Percentiles rank a stretch among this genome's conserved stretches.
phyloP scores from a whole-genome alignment of 2,113 vertebrate species.

The Marcusenius ussheri region DNA sequence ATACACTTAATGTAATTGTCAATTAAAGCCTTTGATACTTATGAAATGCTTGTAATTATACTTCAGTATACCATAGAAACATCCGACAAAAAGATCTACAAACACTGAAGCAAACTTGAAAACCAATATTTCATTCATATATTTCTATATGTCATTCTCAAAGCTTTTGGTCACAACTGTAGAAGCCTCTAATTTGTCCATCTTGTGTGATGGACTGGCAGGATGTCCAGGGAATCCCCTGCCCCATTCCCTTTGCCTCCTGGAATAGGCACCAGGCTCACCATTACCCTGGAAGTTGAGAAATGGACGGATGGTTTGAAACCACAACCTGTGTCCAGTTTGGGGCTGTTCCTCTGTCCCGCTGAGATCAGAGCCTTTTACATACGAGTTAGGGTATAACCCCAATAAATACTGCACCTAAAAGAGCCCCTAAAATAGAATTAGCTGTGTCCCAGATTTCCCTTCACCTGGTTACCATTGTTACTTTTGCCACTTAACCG shows the following conservation, averaged over 20 bases:
- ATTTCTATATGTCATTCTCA: too few relatives aligned
- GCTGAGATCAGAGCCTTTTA: not conserved
- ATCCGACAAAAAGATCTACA: too few relatives aligned
- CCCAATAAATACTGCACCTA: not conserved
- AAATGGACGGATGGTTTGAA: not conserved
- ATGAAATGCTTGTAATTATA: too few relatives aligned
- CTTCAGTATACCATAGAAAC: too few relatives aligned
- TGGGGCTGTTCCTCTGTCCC: not conserved
- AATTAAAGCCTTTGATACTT: too few relatives aligned
- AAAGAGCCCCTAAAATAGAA: not conserved
- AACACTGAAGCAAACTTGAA: too few relatives aligned
- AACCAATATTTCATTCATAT: too few relatives aligned
- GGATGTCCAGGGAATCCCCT: not conserved
- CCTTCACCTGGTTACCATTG: conserved; percentile 36
- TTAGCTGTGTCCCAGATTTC: conserved; percentile 3
- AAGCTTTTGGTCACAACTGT: too few relatives aligned
- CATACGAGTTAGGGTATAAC: not conserved
- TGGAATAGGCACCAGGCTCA: not conserved
- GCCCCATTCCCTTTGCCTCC: not conserved
- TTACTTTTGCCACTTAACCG: conserved; percentile 39
- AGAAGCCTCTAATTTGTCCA: not conserved
- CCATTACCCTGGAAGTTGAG: not conserved
- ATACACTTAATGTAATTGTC: too few relatives aligned
- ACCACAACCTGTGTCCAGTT: not conserved
- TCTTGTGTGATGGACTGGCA: not conserved